Evolutionary conservation across 2,888 invertebrate genomes (phyloP).

Genomic region (Spodoptera littoralis): DNA sequence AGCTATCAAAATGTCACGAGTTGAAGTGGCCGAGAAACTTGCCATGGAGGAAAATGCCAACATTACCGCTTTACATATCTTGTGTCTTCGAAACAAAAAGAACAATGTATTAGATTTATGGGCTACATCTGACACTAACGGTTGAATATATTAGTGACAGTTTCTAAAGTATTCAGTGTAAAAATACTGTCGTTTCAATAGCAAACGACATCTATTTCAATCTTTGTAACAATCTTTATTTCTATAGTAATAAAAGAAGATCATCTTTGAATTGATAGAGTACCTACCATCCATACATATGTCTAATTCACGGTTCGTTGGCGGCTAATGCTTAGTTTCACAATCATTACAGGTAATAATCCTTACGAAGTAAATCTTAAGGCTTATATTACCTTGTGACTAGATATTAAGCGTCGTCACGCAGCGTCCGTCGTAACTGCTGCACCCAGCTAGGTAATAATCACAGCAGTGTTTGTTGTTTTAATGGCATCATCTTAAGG

Average conservation of each 20-base stretch:
- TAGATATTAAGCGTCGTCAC: conserved; percentile 27
- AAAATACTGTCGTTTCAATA: conserved; percentile 9
- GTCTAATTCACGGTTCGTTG: conserved; percentile 27
- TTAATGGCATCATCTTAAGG: conserved; percentile 64
- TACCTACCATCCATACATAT: conserved; percentile 5
- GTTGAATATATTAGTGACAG: conserved; percentile 25
- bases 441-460: conserved; percentile 58
- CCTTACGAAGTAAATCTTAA: conserved; percentile 6
- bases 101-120: conserved; percentile 37
- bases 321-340: conserved; percentile 16
- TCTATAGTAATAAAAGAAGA: neutral
- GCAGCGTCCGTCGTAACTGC: conserved; percentile 41
- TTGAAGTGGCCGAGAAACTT: conserved; percentile 38
- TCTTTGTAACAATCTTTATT: conserved; percentile 1
- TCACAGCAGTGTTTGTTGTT: conserved; percentile 57
- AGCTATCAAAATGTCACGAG: conserved; percentile 34
- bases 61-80: conserved; percentile 37
- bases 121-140: conserved; percentile 25
- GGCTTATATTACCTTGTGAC: conserved; percentile 23
- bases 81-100: conserved; percentile 26
- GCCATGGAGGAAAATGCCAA: conserved; percentile 23
- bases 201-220: conserved; percentile 16
- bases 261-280: conserved; percentile 9
- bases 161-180: conserved; percentile 12
- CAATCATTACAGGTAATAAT: conserved; percentile 9